Base-by-base conservation (phyloP, 2,113 vertebrate species). In the Monarcha castaneiventris region DNA sequence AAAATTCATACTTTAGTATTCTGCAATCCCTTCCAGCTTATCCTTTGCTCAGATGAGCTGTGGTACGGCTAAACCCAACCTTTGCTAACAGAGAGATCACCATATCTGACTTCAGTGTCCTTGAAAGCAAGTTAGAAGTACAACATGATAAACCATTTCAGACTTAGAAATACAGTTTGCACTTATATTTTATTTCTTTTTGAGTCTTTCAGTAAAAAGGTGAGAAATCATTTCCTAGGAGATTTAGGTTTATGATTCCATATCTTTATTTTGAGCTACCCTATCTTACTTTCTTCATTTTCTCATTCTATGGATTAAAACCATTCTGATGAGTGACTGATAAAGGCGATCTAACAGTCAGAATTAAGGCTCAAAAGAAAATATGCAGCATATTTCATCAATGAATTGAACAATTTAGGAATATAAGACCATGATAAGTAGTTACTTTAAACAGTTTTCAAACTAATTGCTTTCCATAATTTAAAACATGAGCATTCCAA, bases 141-240 rank as follows among this genome's bases (percentile, higher is more conserved):
- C 35, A 96, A 78, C 4, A 75, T 77, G 73, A 86, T 89, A 92
- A 88, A 92, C 78, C 12, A 81, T 58, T 91, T 83, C 64, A 90
- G 51, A 32, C 74, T 93, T 56, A 94, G 61, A 96, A 93, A 93
- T 48, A 68, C 1, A 94, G 52, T 73, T 95, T 62, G 33, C 1
- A 22, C n/a, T 77, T 89, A 66, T 1, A 56, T 95, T 94, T 91
- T 91, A 66, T 89, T 88, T 95, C 68, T 67, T 71, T 79, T 52
- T 93, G 58, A 96, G 49, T 59, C 41, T 91, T 94, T 91, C 91
- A 91, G 25, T 79, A 87, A 26, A 69, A 90, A 93, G 64, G 72
- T 89, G 88, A 90, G 87, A 91, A 97, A 85, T 94, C 12, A 96
- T 90, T 94, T 96, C 91, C 86, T 92, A 18, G 26, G 89, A 84